These are phyloP conservation scores for Chloropsis cyanopogon DNA, from an alignment of 2,113 vertebrate species.

Conservation along the genomic window DNA sequence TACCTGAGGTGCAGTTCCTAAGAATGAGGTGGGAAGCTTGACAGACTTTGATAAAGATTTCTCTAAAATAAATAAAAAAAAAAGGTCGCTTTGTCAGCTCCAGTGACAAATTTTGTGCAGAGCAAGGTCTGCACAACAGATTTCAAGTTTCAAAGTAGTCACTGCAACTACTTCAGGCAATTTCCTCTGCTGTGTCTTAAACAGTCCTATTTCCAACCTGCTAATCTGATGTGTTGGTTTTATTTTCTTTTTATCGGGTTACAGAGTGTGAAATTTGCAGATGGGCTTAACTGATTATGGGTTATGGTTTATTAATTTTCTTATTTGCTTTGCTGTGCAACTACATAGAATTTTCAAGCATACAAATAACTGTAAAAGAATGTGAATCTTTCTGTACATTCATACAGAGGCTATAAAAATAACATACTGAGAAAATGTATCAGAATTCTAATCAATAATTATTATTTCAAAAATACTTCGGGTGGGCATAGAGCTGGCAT, in stretches of 20 bases:
- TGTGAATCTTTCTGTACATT: background rate
- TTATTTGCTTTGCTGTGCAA: background rate
- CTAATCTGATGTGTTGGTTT: background rate
- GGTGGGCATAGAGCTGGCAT: background rate
- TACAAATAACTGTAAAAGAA: background rate
- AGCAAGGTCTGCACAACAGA: background rate
- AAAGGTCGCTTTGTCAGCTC: background rate
- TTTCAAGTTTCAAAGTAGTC: background rate
- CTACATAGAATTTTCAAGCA: background rate
- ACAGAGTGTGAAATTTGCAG: background rate
- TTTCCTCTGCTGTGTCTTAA: background rate
- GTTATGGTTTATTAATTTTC: background rate
- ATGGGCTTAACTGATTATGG: background rate
- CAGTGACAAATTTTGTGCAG: background rate
- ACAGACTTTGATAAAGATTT: background rate
- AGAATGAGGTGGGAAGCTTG: background rate
- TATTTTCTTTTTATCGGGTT: background rate
- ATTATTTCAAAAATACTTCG: background rate
- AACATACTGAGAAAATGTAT: background rate
- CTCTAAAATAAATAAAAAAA: no score
- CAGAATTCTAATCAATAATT: background rate
- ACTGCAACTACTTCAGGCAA: background rate
- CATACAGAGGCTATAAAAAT: background rate
- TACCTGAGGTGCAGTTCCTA: background rate
- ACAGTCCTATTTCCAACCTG: background rate